Evolutionary conservation across 2,888 invertebrate genomes (phyloP).

Genomic region (Allolobophora icterica): DNA sequence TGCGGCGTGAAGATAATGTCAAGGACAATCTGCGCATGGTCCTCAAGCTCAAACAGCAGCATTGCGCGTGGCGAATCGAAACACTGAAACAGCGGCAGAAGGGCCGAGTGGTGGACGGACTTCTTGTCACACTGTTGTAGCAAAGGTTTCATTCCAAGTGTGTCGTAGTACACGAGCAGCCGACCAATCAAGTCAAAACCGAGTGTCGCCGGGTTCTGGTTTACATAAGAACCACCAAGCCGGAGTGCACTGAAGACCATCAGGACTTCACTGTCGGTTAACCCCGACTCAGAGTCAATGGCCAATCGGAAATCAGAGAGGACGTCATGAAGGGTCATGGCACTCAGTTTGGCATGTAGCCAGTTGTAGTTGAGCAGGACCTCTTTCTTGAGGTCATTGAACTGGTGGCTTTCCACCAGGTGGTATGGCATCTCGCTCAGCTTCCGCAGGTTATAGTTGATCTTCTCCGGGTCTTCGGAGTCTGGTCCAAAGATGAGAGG

Average conservation of each 20-base stretch:
- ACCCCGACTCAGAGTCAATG: constrained; percentile 41
- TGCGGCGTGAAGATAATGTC: constrained; percentile 48
- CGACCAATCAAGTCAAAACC: constrained; percentile 90
- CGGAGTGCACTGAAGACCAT: constrained; percentile 47
- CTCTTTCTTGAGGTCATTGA: constrained; percentile 85
- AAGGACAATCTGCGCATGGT: constrained; percentile 48
- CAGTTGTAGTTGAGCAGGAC: constrained; percentile 95
- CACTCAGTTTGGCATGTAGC: constrained; percentile 90
- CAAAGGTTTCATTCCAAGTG: constrained; percentile 80
- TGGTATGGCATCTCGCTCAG: constrained; percentile 58
- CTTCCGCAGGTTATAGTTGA: constrained; percentile 57
- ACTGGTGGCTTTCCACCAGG: constrained; percentile 62
- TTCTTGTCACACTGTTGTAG: constrained; percentile 84
- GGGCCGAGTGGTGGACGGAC: constrained; percentile 75
- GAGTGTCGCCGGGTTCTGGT: constrained; percentile 65
- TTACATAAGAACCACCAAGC: constrained; percentile 48
- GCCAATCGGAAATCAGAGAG: constrained; percentile 78
- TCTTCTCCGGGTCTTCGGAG: constrained; percentile 31
- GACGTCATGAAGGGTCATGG: constrained; percentile 92
- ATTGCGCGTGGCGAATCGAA: constrained; percentile 49
- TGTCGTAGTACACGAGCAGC: constrained; percentile 86
- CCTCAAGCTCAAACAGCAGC: constrained; percentile 50
- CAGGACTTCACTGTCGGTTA: constrained; percentile 41
- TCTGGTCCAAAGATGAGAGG: constrained; percentile 52
- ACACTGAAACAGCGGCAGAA: constrained; percentile 50